Evolutionary conservation across 2,797 vertebrate genomes (phyloP).

Genomic region (Halcyon chelicuti): DNA sequence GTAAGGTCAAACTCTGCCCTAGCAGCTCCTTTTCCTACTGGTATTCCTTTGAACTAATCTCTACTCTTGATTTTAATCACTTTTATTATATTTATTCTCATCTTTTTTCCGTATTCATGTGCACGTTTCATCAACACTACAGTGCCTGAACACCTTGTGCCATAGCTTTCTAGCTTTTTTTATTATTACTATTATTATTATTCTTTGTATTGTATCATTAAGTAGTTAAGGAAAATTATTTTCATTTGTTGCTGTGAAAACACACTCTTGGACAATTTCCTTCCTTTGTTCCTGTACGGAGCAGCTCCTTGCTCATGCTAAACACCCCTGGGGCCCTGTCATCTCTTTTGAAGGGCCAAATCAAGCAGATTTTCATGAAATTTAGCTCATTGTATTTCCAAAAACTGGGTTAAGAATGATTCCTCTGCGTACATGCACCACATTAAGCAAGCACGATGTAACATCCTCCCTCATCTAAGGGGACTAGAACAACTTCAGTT

Average conservation of each 20-base stretch:
- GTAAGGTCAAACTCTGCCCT: neutral
- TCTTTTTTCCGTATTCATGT: neutral
- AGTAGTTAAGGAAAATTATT: neutral
- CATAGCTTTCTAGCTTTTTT: neutral
- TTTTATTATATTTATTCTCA: neutral
- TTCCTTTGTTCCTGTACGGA: neutral
- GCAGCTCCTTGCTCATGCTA: neutral
- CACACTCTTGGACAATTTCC: neutral
- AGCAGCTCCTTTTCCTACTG: neutral
- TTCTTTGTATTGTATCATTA: neutral
- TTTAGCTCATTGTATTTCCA: neutral
- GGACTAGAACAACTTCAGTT: neutral
- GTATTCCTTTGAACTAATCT: neutral
- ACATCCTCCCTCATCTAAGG: neutral
- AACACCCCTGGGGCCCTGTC: neutral
- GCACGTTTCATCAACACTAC: neutral
- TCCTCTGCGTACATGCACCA: neutral
- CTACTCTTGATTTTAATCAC: neutral
- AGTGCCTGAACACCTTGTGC: neutral
- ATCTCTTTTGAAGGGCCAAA: neutral
- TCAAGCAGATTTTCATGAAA: neutral
- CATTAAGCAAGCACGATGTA: neutral
- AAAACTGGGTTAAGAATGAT: neutral
- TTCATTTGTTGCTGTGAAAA: neutral
- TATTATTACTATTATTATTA: neutral